phyloP scores from a whole-genome alignment of 2,797 vertebrate genomes.

The Parauchenoglanis punctatus region DNA sequence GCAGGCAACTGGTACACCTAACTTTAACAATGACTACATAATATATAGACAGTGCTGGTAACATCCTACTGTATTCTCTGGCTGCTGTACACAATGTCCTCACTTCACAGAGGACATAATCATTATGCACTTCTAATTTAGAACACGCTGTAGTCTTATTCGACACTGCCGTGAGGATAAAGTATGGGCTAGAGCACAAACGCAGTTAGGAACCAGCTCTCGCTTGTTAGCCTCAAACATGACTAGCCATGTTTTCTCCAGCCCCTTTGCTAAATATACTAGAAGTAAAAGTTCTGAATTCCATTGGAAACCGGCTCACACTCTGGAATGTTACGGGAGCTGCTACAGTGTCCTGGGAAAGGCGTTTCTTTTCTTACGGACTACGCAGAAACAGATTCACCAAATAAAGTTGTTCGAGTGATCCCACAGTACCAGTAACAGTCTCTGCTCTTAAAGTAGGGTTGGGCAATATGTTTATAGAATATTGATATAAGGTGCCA shows the following conservation, averaged over 20 bases:
- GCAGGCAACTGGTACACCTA: conserved; percentile 65
- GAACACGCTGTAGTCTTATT: neutral
- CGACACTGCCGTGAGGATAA: neutral
- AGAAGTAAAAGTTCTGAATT: neutral
- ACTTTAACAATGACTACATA: conserved; percentile 67
- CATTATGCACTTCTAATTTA: neutral
- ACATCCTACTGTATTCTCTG: conserved; percentile 64
- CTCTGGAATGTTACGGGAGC: neutral
- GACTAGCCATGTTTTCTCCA: neutral
- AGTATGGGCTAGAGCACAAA: neutral
- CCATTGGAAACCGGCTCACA: conserved; percentile 37
- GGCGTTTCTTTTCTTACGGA: conserved; percentile 25
- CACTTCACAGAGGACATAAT: conserved; percentile 43
- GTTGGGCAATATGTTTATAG: neutral
- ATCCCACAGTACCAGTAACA: neutral
- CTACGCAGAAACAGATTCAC: conserved; percentile 68
- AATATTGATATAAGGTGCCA: neutral
- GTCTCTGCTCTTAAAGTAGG: neutral
- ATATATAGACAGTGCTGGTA: conserved; percentile 76
- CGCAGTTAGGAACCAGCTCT: neutral
- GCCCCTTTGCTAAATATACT: neutral
- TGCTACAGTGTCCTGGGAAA: neutral
- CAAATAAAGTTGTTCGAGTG: neutral
- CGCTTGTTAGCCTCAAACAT: neutral
- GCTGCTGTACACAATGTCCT: conserved; percentile 62